phyloP scores from a whole-genome alignment of 2,888 invertebrate genomes.

The Epiblema foenella region DNA sequence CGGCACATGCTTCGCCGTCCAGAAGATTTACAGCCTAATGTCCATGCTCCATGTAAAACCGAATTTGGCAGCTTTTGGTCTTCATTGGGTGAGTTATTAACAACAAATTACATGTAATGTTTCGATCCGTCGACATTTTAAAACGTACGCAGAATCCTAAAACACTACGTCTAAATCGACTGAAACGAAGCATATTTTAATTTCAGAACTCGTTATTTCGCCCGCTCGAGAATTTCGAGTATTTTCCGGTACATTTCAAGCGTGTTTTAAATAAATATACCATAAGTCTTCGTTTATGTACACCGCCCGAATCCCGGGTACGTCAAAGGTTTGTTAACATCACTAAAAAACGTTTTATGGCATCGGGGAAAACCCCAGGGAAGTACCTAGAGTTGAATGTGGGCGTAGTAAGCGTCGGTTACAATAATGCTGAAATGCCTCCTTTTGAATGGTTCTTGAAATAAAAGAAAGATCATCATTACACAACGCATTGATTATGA shows the following conservation, averaged over 20 bases:
- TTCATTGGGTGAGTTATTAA: too few relatives aligned
- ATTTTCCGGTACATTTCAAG: constrained; percentile 31
- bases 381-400: constrained; percentile 15
- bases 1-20: too few relatives aligned
- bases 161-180: constrained; percentile 19
- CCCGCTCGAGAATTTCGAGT: constrained; percentile 16
- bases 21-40: too few relatives aligned
- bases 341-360: constrained; percentile 40
- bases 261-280: constrained; percentile 43
- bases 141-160: constrained; percentile 2
- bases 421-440: constrained; percentile 1
- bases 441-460: background rate
- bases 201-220: constrained; percentile 32
- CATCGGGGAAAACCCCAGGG: constrained; percentile 21
- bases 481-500: background rate
- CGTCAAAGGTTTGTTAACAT: constrained; percentile 41
- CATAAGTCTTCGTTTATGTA: constrained; percentile 42
- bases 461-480: background rate
- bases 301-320: constrained; percentile 22
- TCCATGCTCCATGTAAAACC: too few relatives aligned
- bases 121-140: background rate
- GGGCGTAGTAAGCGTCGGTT: constrained; percentile 18
- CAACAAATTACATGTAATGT: constrained; percentile 1
- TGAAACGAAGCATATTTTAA: constrained; percentile 35
- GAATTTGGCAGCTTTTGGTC: too few relatives aligned